Evolutionary conservation across 2,113 vertebrate genomes (phyloP).

Genomic region (Scolopax mira): DNA sequence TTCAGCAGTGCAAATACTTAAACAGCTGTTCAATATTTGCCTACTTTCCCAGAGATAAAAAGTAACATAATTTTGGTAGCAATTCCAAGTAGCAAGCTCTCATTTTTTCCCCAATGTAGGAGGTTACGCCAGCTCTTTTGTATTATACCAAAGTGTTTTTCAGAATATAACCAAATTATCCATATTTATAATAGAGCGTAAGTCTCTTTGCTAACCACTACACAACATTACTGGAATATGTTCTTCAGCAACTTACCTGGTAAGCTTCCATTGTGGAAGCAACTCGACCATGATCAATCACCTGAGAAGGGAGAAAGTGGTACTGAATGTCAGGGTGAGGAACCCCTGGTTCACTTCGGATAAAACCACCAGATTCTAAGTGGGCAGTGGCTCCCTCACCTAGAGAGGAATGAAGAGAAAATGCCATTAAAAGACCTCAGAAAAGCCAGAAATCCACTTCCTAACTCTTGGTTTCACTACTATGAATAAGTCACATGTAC

Average conservation of each 20-base stretch:
- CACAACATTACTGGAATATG: not conserved
- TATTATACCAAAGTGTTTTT: not conserved
- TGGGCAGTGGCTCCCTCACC: conserved; percentile 91
- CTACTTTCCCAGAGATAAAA: not conserved
- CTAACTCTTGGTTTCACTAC: not conserved
- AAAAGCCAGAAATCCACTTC: not conserved
- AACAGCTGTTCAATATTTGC: not conserved
- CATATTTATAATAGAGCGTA: not conserved
- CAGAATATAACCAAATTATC: not conserved
- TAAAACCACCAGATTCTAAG: conserved; percentile 93
- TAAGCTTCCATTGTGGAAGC: conserved; percentile 86
- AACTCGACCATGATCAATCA: conserved; percentile 91
- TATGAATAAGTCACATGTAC: not conserved
- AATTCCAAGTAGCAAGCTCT: not conserved
- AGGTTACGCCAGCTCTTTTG: not conserved
- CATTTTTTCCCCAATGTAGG: not conserved
- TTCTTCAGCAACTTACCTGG: conserved; percentile 78
- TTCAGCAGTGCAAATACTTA: not conserved
- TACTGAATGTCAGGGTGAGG: conserved; percentile 94
- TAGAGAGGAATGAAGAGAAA: conserved; percentile 43
- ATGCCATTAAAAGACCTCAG: not conserved
- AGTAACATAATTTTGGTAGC: not conserved
- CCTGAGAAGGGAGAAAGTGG: conserved; percentile 95
- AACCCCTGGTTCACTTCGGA: conserved; percentile 84
- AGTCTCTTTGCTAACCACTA: not conserved